Base-by-base conservation (phyloP, 1,140 invertebrate genomes). In the Phortica variegata region DNA sequence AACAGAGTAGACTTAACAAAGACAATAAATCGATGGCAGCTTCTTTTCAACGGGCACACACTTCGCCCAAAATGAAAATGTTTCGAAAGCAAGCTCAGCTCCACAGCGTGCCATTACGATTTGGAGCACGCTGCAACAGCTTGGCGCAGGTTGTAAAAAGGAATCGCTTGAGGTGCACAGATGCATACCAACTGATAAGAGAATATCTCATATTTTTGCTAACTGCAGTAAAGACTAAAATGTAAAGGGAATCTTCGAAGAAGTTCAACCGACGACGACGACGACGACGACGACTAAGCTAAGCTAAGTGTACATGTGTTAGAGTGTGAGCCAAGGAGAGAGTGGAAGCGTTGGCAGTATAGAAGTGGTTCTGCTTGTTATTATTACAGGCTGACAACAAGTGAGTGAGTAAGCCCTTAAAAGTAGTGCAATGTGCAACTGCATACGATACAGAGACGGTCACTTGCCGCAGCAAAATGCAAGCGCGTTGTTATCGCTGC, bases 111-210 rank as follows among this genome's bases (percentile, higher is more conserved):
- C 26, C 26, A 29, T 12, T 7, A 29, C 26, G 12, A 29, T 7
- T 6, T 29, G n/a, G 20, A 33, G 20, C 10, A n/a, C 10, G 42
- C 12, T 43, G 38, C 19, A 31, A 48, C 7, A 31, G 21, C 13
- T 43, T 32, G 46, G 39, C 15, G 37, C 3, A 13, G 20, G n/a
- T n/a, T n/a, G n/a, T 10, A 13, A 43, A 40, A 41, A 44, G 46
- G 55, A 60, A 63, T 58, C 65, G 63, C 63, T 60, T 42, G 57
- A 73, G 70, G 70, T 73, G 70, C 61, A 56, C 65, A 73, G 70
- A 73, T 73, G 70, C 69, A 73, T 73, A 66, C 70, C 65, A 70
- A 63, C 69, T 73, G 70, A 73, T 73, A 73, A 70, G 61, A 43
- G n/a, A 68, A 71, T 72, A 63, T 68, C 60, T 71, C 61, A 70